Evolutionary conservation across 2,888 invertebrate species (phyloP).

Genomic region (Amiota minor): DNA sequence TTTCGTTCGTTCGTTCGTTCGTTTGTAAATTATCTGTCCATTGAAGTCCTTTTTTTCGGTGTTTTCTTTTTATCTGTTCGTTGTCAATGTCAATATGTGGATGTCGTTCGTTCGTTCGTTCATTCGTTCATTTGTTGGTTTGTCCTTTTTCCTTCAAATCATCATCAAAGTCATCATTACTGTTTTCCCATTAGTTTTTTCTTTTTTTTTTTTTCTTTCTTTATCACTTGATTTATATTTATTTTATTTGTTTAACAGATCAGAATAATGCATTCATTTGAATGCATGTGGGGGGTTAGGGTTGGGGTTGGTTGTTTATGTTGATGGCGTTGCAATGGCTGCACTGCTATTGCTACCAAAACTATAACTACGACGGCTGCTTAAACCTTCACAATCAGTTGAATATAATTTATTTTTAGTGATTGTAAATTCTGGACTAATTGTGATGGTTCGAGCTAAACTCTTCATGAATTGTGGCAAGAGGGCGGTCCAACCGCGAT

Average conservation of each 20-base stretch:
- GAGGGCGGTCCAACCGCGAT: conserved; percentile 68
- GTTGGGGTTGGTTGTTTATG: conserved; percentile 43
- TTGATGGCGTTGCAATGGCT: conserved; percentile 59
- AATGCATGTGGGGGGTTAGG: background rate
- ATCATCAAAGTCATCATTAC: too few species aligned
- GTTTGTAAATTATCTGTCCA: too few species aligned
- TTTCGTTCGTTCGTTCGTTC: too few species aligned
- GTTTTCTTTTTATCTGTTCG: background rate
- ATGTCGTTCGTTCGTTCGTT: conserved; percentile 24
- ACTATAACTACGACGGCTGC: conserved; percentile 57
- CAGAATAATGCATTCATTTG: background rate
- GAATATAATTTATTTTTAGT: conserved; percentile 69
- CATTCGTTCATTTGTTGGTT: conserved; percentile 26
- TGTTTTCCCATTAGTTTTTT: too few species aligned
- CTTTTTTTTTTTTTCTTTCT: too few species aligned
- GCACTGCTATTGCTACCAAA: conserved; percentile 54
- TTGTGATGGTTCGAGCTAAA: conserved; percentile 68
- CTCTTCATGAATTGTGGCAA: conserved; percentile 70
- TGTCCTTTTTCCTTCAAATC: too few species aligned
- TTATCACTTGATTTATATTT: too few species aligned
- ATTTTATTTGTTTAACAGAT: background rate
- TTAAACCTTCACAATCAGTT: conserved; percentile 50
- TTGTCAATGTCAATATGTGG: conserved; percentile 1
- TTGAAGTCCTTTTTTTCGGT: background rate
- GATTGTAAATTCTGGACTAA: conserved; percentile 68